A percentile compares a stretch with the other conserved stretches of the same genome.
phyloP scores from a whole-genome alignment of 2,888 invertebrate genomes.

The Caenorhabditis wallacei region DNA sequence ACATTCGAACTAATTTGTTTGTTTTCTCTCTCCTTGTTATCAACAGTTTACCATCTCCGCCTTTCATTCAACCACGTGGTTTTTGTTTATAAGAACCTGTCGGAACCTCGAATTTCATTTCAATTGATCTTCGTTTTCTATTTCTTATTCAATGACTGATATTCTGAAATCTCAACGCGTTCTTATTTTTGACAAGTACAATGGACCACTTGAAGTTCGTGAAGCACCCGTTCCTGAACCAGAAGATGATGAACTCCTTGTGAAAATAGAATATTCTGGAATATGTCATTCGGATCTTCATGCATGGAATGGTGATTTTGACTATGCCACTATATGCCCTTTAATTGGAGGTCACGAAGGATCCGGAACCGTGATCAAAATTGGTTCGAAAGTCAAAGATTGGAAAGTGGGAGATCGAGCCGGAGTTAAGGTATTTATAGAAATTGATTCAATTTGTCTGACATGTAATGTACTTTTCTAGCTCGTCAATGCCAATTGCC shows the following conservation, averaged over 20 bases:
- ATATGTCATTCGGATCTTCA: slow-evolving; percentile 73
- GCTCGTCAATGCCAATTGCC: slow-evolving; percentile 70
- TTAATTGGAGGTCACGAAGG: slow-evolving; percentile 74
- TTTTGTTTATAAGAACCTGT: slow-evolving; percentile 6
- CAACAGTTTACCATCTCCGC: slow-evolving; percentile 10
- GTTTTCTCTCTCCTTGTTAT: not conserved
- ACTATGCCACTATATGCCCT: slow-evolving; percentile 37
- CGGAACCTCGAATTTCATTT: not conserved
- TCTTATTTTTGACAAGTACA: slow-evolving; percentile 53
- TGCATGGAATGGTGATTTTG: slow-evolving; percentile 60
- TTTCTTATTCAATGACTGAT: not conserved
- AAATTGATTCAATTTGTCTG: not conserved
- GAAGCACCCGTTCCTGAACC: slow-evolving; percentile 61
- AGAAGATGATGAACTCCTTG: slow-evolving; percentile 64
- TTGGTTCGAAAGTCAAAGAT: slow-evolving; percentile 64
- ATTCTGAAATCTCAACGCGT: slow-evolving; percentile 58
- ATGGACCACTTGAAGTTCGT: slow-evolving; percentile 49
- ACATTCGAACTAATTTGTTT: slow-evolving; percentile 1
- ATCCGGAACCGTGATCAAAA: slow-evolving; percentile 67
- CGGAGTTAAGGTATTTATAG: slow-evolving; percentile 65
- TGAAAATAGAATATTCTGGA: slow-evolving; percentile 68
- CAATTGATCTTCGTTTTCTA: not conserved
- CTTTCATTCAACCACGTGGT: slow-evolving; percentile 16
- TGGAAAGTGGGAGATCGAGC: slow-evolving; percentile 71
- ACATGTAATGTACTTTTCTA: not conserved